phyloP scores from a whole-genome alignment of 2,797 vertebrate species.

The Furcifer pardalis region DNA sequence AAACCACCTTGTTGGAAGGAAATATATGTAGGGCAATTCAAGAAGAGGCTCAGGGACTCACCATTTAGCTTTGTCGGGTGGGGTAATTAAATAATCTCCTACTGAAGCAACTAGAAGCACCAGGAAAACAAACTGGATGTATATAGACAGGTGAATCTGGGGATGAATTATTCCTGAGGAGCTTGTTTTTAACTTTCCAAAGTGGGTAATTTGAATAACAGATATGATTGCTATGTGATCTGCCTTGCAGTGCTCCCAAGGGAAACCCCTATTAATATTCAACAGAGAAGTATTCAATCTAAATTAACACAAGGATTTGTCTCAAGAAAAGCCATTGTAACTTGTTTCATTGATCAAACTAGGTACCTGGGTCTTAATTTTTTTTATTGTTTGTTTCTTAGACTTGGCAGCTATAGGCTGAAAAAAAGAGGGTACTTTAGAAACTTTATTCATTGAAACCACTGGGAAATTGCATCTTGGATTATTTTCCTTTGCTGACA shows the following conservation, averaged over 20 bases:
- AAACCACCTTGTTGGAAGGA: background rate
- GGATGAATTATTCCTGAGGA: constrained; percentile 26
- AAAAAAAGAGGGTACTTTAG: background rate
- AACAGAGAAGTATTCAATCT: background rate
- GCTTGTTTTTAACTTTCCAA: constrained; percentile 6
- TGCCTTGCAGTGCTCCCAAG: background rate
- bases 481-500: background rate
- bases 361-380: background rate
- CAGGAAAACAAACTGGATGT: constrained; percentile 5
- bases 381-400: background rate
- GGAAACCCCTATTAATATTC: constrained; percentile 20
- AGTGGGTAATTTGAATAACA: background rate
- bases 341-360: background rate
- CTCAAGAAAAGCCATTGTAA: background rate
- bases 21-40: background rate
- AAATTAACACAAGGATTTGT: background rate
- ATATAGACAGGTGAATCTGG: background rate
- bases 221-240: background rate
- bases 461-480: background rate
- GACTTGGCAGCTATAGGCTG: background rate
- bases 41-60: background rate
- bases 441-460: background rate
- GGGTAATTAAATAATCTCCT: constrained; percentile 5
- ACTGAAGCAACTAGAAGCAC: background rate
- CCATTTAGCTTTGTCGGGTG: background rate